Evolutionary conservation across 1,140 invertebrate genomes (phyloP).

Genomic region (Achroia grisella): DNA sequence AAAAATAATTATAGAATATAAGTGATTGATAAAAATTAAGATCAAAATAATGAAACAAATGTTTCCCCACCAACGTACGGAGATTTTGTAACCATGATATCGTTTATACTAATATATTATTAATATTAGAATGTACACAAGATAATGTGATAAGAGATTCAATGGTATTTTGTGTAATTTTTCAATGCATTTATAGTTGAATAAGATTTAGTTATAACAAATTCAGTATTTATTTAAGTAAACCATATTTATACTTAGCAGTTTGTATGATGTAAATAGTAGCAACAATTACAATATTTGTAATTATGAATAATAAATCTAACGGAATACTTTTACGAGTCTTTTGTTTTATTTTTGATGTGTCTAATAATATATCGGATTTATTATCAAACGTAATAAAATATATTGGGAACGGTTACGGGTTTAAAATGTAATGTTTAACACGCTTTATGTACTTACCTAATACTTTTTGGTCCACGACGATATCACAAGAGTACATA

Average conservation of each 20-base stretch:
- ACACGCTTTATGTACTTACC: conserved; percentile 82
- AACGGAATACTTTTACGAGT: conserved; percentile 6
- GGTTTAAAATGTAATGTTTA: too few species aligned
- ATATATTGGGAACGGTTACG: too few species aligned
- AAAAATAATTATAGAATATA: conserved; percentile 30
- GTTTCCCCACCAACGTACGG: conserved; percentile 30
- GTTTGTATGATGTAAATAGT: conserved; percentile 65
- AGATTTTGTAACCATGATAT: conserved; percentile 10
- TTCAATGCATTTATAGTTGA: conserved; percentile 61
- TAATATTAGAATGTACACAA: conserved; percentile 45
- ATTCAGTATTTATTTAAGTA: conserved; percentile 55
- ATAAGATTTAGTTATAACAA: conserved; percentile 32
- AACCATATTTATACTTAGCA: conserved; percentile 54
- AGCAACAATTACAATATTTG: conserved; percentile 63
- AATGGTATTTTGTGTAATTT: conserved; percentile 43
- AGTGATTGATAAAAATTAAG: conserved; percentile 15
- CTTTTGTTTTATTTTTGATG: conserved; percentile 6
- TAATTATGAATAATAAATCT: conserved; percentile 53
- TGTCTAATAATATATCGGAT: background rate
- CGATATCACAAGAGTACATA: conserved; percentile 96
- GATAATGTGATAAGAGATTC: conserved; percentile 60
- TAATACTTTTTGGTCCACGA: conserved; percentile 93
- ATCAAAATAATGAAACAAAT: conserved; percentile 6
- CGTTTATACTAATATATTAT: conserved; percentile 9
- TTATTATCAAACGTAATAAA: too few species aligned